Conservation (phyloP, 2,797 vertebrate genomes). For the Danio tinwini region DNA sequence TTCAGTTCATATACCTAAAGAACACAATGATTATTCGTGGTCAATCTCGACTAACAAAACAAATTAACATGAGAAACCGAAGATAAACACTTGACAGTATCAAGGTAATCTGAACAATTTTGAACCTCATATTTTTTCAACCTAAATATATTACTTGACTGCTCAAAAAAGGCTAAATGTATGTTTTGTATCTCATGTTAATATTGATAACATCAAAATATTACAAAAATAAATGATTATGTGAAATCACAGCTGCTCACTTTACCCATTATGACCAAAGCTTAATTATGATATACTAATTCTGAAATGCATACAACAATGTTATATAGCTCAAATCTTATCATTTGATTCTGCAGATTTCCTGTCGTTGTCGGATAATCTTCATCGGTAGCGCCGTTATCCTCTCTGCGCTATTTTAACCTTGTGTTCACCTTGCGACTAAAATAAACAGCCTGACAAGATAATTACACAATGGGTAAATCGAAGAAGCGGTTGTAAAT, state of each 20-base stretch:
- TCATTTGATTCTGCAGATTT: not conserved
- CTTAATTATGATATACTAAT: not conserved
- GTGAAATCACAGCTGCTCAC: not conserved
- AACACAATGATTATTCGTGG: not conserved
- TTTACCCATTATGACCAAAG: not conserved
- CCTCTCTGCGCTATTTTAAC: conserved; percentile 63
- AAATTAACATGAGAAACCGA: not conserved
- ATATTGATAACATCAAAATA: not conserved
- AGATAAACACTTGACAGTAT: not conserved
- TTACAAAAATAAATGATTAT: not conserved
- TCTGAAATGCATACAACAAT: not conserved
- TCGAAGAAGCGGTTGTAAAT: not conserved
- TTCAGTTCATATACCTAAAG: not conserved
- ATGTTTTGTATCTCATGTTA: not conserved
- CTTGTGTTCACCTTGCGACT: conserved; percentile 82
- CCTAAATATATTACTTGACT: not conserved
- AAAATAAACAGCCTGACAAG: not conserved
- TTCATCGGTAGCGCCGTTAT: not conserved
- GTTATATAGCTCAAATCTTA: not conserved
- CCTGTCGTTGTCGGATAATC: not conserved
- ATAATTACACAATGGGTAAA: not conserved
- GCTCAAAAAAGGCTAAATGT: not conserved
- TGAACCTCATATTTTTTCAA: not conserved
- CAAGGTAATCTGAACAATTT: not conserved
- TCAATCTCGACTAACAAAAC: not conserved